Percentiles rank a stretch among this genome's conserved stretches.
These are phyloP conservation scores for Dendrocopos noguchii DNA, from an alignment of 2,113 vertebrate species.

Conservation along the genomic window DNA sequence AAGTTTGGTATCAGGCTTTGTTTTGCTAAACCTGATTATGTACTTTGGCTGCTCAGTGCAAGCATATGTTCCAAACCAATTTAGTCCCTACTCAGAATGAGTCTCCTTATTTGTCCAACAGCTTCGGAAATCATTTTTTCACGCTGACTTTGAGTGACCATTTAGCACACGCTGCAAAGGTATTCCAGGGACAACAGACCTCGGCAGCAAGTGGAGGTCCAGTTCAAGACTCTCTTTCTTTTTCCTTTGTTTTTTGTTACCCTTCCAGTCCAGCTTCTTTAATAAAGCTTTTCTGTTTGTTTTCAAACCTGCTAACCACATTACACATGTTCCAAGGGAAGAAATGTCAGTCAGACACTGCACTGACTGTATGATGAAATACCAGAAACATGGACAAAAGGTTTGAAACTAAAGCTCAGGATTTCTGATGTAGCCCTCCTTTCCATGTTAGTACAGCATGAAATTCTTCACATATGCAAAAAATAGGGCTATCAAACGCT, in stretches of 20 bases:
- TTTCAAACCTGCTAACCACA: constrained; percentile 6
- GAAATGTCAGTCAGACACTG: not conserved
- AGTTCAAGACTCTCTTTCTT: not conserved
- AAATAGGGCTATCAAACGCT: too few relatives aligned
- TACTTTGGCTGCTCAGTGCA: constrained; percentile 72
- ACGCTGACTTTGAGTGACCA: constrained; percentile 40
- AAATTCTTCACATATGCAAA: not conserved
- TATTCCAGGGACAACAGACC: constrained; percentile 57
- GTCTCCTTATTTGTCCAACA: constrained; percentile 76
- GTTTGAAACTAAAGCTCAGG: not conserved
- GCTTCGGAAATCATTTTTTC: constrained; percentile 66
- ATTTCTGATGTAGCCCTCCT: not conserved
- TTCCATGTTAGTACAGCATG: not conserved
- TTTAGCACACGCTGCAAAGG: constrained; percentile 45
- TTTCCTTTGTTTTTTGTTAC: not conserved
- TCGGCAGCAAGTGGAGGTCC: not conserved
- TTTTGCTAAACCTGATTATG: constrained; percentile 75
- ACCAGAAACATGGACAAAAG: not conserved
- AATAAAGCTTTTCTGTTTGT: not conserved
- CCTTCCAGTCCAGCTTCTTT: not conserved
- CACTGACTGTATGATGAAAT: not conserved
- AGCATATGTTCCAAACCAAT: constrained; percentile 71
- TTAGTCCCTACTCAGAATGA: constrained; percentile 61
- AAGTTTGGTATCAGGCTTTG: constrained; percentile 68
- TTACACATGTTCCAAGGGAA: not conserved